A percentile compares a stretch with the other conserved stretches of the same genome.
Evolutionary conservation across 2,797 vertebrate species (phyloP).

Genomic region (Bucorvus abyssinicus): DNA sequence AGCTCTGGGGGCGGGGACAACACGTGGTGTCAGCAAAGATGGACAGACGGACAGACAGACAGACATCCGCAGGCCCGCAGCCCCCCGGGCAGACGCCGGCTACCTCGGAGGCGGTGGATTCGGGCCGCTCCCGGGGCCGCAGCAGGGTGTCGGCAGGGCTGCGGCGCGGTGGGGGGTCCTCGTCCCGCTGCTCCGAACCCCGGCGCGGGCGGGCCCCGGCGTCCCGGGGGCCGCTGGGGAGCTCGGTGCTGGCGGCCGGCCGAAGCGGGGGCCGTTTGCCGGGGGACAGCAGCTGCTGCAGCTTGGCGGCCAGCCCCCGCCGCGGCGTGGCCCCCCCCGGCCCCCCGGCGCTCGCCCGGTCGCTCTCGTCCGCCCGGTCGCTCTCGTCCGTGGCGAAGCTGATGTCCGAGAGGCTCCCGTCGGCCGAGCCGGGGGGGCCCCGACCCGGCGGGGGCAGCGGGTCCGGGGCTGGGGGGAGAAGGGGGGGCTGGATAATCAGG

Average conservation of each 20-base stretch:
- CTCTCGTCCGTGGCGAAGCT: conserved; percentile 44
- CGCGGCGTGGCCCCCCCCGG: conserved; percentile 55
- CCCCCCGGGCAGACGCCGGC: not conserved
- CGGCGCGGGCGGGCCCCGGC: not conserved
- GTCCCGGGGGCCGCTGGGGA: conserved; percentile 15
- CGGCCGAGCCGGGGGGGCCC: conserved; percentile 47
- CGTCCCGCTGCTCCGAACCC: conserved; percentile 73
- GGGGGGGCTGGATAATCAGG: not conserved
- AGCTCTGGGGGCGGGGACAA: conserved; percentile 77
- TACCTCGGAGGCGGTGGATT: conserved; percentile 89
- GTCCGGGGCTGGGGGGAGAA: not conserved
- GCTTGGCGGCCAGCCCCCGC: conserved; percentile 83
- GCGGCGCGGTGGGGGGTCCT: conserved; percentile 65
- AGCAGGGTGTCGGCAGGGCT: conserved; percentile 81
- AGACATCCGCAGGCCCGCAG: not conserved
- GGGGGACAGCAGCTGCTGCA: conserved; percentile 91
- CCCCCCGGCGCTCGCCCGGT: not conserved
- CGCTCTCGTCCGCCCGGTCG: not conserved
- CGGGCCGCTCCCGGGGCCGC: conserved; percentile 83
- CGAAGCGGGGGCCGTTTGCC: conserved; percentile 64
- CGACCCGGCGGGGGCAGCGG: not conserved
- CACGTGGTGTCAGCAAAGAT: not conserved
- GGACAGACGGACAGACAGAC: not conserved
- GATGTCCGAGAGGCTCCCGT: conserved; percentile 73
- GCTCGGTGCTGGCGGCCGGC: conserved; percentile 69